These are phyloP conservation scores for Rhagonycha fulva DNA, from an alignment of 2,888 invertebrate species.

Conservation along the genomic window DNA sequence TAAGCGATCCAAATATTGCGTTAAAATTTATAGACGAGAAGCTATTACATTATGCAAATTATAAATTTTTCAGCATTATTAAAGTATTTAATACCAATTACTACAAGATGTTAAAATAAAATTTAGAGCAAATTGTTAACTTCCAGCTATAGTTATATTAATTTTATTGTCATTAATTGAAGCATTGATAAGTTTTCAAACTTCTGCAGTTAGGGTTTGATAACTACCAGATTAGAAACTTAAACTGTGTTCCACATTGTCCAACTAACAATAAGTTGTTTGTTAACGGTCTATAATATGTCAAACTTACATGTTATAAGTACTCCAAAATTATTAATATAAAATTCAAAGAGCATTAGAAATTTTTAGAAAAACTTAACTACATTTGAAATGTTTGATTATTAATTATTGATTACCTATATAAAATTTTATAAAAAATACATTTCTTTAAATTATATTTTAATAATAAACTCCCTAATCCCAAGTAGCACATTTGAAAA, in stretches of 20 bases:
- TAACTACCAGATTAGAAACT: slow-evolving; percentile 8
- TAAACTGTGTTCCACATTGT: slow-evolving; percentile 1
- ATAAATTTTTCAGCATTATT: no score
- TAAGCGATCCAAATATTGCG: no score
- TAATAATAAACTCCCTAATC: no score
- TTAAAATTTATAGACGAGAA: no score
- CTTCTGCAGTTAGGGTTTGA: slow-evolving; percentile 7
- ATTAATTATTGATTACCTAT: no score
- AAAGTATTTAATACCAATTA: background rate
- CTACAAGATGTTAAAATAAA: background rate
- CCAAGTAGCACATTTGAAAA: no score
- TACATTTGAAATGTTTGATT: no score
- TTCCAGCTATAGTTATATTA: slow-evolving; percentile 9
- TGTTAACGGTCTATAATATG: background rate
- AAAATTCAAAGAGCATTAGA: background rate
- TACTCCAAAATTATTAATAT: background rate
- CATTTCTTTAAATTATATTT: no score
- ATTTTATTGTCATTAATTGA: slow-evolving; percentile 13
- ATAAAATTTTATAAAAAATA: no score
- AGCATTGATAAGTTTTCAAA: slow-evolving; percentile 10
- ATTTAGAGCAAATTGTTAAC: slow-evolving; percentile 1
- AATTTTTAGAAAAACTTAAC: no score
- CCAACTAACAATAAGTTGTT: background rate
- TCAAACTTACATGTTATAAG: background rate
- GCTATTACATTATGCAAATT: no score